Percentiles rank a stretch among this genome's conserved stretches.
Conservation (phyloP, 2,888 invertebrate species). For the Alcis repandata region DNA sequence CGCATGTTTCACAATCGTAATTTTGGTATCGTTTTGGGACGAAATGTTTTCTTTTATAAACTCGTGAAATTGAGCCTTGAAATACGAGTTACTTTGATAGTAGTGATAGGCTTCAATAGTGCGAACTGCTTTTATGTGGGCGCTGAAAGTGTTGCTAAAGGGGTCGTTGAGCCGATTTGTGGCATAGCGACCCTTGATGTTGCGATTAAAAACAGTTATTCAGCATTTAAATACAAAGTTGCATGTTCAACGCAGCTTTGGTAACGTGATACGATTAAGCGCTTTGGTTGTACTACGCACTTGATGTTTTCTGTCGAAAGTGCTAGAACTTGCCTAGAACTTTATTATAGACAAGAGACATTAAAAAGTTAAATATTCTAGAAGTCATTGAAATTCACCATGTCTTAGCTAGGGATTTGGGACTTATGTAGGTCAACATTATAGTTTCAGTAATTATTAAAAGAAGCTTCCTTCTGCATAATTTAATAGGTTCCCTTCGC, state of each 20-base stretch:
- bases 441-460: background rate
- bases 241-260: too few species aligned
- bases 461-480: background rate
- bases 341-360: too few species aligned
- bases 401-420: too few species aligned
- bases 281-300: too few species aligned
- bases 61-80: constrained; percentile 5
- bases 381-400: too few species aligned
- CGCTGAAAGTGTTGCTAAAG: constrained; percentile 2
- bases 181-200: too few species aligned
- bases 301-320: too few species aligned
- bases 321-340: too few species aligned
- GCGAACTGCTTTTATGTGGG: constrained; percentile 11
- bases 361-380: too few species aligned
- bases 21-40: constrained; percentile 7
- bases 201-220: background rate
- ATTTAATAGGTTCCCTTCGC: constrained; percentile 3
- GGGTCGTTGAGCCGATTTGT: background rate
- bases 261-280: too few species aligned
- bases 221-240: background rate
- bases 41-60: background rate
- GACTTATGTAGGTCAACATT: too few species aligned
- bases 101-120: background rate
- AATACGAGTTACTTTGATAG: background rate
- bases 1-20: constrained; percentile 25